These are phyloP conservation scores for Calliopsis andreniformis DNA, from an alignment of 1,140 invertebrate species.

Conservation along the genomic window DNA sequence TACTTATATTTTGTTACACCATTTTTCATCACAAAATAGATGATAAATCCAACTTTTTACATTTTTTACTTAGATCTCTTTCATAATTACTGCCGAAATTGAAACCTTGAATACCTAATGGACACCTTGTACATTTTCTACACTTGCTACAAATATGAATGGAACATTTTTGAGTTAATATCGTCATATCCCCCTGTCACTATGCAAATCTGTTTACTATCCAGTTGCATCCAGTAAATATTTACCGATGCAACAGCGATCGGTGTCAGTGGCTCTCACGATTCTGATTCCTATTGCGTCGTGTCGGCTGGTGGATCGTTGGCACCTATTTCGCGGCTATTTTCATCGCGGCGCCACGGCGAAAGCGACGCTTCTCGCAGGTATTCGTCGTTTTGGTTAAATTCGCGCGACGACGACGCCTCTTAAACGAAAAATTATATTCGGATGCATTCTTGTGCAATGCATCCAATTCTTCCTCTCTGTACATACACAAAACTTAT, in stretches of 20 bases:
- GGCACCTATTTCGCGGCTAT: slow-evolving; percentile 51
- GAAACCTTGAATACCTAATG: no score
- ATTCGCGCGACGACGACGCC: neutral
- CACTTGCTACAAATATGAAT: no score
- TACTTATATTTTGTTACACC: no score
- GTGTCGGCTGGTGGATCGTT: neutral
- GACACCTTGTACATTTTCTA: no score
- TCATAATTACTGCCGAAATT: no score
- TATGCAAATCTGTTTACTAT: neutral
- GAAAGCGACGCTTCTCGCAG: slow-evolving; percentile 13
- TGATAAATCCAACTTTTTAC: no score
- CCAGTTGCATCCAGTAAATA: neutral
- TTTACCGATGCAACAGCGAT: neutral
- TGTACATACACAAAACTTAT: no score
- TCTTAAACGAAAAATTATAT: neutral
- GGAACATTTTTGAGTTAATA: neutral
- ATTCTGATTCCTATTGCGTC: slow-evolving; percentile 5
- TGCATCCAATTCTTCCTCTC: no score
- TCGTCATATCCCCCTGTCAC: neutral
- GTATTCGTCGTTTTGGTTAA: neutral
- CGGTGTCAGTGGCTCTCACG: slow-evolving; percentile 2
- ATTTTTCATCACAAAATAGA: no score
- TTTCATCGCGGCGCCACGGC: slow-evolving; percentile 48
- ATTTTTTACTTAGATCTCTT: no score
- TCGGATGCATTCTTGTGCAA: slow-evolving; percentile 2